Percentiles rank a stretch among this genome's conserved stretches.
These are phyloP conservation scores for Pteronotus mesoamericanus DNA, from an alignment of 2,797 vertebrate genomes.

Conservation along the genomic window DNA sequence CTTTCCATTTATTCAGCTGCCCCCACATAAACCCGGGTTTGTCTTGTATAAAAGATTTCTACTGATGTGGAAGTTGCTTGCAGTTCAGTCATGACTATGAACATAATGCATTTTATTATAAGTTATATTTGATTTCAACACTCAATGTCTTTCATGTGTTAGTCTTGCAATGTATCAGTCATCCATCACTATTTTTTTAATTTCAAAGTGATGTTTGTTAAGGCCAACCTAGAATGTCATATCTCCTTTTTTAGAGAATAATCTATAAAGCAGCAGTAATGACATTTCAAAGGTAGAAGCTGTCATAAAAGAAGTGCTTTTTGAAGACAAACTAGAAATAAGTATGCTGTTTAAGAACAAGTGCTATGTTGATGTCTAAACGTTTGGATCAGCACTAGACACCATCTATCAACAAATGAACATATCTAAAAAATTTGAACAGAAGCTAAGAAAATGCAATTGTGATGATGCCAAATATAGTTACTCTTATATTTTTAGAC, in stretches of 20 bases:
- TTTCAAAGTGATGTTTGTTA: background rate
- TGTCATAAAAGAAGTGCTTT: background rate
- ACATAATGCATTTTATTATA: background rate
- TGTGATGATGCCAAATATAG: background rate
- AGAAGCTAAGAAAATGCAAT: background rate
- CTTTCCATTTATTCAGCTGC: background rate
- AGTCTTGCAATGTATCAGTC: background rate
- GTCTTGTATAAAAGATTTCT: background rate
- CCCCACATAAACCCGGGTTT: background rate
- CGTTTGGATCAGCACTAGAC: background rate
- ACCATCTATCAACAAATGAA: background rate
- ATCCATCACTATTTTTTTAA: background rate
- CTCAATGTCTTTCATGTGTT: background rate
- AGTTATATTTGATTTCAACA: background rate
- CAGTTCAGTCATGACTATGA: background rate
- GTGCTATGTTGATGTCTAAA: background rate
- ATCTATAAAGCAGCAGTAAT: background rate
- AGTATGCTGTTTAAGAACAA: background rate
- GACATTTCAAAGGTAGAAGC: background rate
- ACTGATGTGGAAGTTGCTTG: background rate
- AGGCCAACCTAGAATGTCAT: background rate
- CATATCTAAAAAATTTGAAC: background rate
- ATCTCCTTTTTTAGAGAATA: background rate
- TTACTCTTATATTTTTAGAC: conserved; percentile 34
- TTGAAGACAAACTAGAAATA: background rate